phyloP scores from a whole-genome alignment of 2,888 invertebrate genomes.

The Isotomurus palustris region DNA sequence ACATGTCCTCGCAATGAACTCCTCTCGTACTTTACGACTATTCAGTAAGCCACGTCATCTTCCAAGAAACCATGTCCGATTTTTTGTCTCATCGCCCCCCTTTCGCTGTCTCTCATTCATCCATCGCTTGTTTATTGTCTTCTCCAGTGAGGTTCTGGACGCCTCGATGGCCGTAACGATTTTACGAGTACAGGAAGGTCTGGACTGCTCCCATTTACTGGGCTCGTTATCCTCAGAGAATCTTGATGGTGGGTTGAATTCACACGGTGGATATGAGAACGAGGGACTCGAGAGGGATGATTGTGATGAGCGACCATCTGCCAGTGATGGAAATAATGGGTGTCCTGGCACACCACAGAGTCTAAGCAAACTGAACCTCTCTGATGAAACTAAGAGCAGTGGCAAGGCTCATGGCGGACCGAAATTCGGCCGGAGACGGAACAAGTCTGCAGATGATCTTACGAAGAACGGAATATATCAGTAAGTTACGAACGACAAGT shows the following conservation, averaged over 20 bases:
- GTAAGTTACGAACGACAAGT: conserved; percentile 19
- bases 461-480: conserved; percentile 25
- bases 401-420: conserved; percentile 6
- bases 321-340: conserved; percentile 7
- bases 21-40: conserved; percentile 84
- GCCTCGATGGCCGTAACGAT: conserved; percentile 56
- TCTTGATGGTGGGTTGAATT: neutral
- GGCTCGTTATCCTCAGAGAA: conserved; percentile 5
- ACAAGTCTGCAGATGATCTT: conserved; percentile 31
- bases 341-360: conserved; percentile 10
- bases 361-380: neutral
- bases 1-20: conserved; percentile 68
- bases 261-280: conserved; percentile 20
- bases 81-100: no score
- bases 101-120: neutral
- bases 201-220: conserved; percentile 50
- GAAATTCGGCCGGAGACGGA: conserved; percentile 27
- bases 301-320: conserved; percentile 7
- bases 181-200: conserved; percentile 54
- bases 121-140: neutral
- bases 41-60: conserved; percentile 70
- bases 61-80: neutral
- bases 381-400: neutral
- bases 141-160: conserved; percentile 57
- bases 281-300: conserved; percentile 23